Base-by-base conservation (phyloP, 2,888 invertebrate genomes). In the Drosophila vallismaia region DNA sequence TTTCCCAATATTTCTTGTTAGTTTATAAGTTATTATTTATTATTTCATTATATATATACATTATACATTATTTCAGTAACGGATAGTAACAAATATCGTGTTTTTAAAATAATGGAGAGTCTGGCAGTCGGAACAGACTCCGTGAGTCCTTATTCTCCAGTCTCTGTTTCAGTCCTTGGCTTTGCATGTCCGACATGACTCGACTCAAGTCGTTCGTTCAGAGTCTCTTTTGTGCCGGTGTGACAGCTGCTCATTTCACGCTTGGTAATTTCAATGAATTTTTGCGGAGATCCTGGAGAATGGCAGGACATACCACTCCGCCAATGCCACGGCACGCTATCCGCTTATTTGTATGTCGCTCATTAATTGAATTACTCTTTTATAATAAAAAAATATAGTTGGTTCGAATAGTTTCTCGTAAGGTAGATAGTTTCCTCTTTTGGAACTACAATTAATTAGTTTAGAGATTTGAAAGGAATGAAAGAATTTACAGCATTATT, bases 241-340 rank as follows among this genome's bases (percentile, higher is more conserved):
- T 88, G 84, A 88, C 84, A 84, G 86, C 81, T 88, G 88, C 85
- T 84, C 88, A 84, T 84, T 84, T 84, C 84, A 84, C 87, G 84
- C 85, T 84, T 70, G 75, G 79, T 84, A 84, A 78, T 84, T 88
- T 88, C 88, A 88, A 84, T 84, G 88, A 83, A 83, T 88, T 88
- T 36, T 67, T 60, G 58, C 49, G 54, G 42, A 60, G 63, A 64
- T 67, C 45, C 51, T 55, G 67, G 67, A 62, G 64, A 73, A 70
- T 42, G 26, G 26, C 26, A 62, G 44, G 49, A 63, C 63, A 62
- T 36, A 28, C 58, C 60, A 49, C 42, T 42, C 52, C 14, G 19
- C 40, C 45, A 59, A n/a, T 4, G 14, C 26, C 64, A 49, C 49
- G 49, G 50, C 51, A 60, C 52, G 76, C 77, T 68, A 67, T 69